Conservation (phyloP, 2,113 vertebrate species). For the Aix galericulata region DNA sequence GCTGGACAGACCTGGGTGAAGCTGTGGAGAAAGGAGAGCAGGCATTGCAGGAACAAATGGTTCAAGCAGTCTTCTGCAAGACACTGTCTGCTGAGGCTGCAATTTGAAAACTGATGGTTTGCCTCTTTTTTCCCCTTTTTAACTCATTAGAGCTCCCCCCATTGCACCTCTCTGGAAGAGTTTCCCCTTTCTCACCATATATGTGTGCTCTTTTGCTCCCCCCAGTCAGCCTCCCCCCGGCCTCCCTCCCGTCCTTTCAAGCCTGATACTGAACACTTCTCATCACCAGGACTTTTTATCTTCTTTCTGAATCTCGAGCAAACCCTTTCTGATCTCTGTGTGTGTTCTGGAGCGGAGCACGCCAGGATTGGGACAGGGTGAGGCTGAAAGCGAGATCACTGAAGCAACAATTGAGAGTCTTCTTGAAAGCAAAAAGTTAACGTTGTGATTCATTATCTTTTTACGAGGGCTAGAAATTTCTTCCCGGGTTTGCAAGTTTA, state of each 20-base stretch:
- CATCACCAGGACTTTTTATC: not conserved
- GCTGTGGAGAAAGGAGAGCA: not conserved
- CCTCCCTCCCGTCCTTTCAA: not conserved
- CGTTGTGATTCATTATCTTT: conserved; percentile 33
- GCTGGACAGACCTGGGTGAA: not conserved
- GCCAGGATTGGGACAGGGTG: not conserved
- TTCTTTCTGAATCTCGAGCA: conserved; percentile 31
- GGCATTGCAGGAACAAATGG: not conserved
- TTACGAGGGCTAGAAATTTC: not conserved
- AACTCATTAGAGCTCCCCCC: not conserved
- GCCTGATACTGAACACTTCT: not conserved
- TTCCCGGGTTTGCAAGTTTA: not conserved
- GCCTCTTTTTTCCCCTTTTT: not conserved
- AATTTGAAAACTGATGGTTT: not conserved
- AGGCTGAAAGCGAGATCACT: conserved; percentile 32
- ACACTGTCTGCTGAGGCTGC: not conserved
- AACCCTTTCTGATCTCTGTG: conserved; percentile 46
- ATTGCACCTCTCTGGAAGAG: not conserved
- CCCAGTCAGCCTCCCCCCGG: not conserved
- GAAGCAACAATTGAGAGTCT: not conserved
- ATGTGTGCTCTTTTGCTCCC: not conserved
- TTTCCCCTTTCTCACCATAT: not conserved
- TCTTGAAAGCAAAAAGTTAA: conserved; percentile 44
- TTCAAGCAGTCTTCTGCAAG: not conserved
- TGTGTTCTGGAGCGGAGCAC: conserved; percentile 46